Percentiles rank a stretch among this genome's conserved stretches.
These are phyloP conservation scores for Dreissena rostriformis DNA, from an alignment of 1,140 invertebrate species.

Conservation along the genomic window DNA sequence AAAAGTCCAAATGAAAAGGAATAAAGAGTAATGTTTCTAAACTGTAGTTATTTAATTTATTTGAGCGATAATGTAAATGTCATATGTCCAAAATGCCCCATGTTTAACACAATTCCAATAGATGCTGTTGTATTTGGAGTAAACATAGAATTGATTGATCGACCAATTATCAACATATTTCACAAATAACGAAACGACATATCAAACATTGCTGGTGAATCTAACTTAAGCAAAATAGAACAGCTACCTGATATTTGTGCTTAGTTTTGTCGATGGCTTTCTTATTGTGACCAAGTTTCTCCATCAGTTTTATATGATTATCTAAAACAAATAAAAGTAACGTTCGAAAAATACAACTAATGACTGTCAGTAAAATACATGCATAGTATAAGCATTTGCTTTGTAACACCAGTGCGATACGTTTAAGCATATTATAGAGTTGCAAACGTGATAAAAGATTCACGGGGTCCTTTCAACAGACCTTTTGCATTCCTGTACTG, in stretches of 20 bases:
- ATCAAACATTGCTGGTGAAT: background rate
- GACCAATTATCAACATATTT: background rate
- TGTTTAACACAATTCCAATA: background rate
- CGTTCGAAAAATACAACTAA: background rate
- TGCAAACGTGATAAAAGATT: background rate
- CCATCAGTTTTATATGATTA: background rate
- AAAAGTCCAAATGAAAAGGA: background rate
- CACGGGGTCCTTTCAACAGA: background rate
- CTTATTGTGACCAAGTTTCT: background rate
- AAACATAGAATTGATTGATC: background rate
- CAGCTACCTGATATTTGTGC: background rate
- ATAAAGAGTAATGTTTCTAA: too few species aligned
- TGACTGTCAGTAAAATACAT: background rate
- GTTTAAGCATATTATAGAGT: background rate
- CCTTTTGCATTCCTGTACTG: background rate
- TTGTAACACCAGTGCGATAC: background rate
- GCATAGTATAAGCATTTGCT: too few species aligned
- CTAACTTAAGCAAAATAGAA: background rate
- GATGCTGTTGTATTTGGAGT: background rate
- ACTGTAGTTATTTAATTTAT: too few species aligned
- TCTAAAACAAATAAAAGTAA: background rate
- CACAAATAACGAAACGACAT: background rate
- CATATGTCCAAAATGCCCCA: background rate
- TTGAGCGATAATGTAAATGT: too few species aligned
- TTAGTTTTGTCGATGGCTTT: background rate